A percentile compares a stretch with the other conserved stretches of the same genome.
These are phyloP conservation scores for Rhinolophus sinicus DNA, from an alignment of 2,113 vertebrate species.

Conservation along the genomic window DNA sequence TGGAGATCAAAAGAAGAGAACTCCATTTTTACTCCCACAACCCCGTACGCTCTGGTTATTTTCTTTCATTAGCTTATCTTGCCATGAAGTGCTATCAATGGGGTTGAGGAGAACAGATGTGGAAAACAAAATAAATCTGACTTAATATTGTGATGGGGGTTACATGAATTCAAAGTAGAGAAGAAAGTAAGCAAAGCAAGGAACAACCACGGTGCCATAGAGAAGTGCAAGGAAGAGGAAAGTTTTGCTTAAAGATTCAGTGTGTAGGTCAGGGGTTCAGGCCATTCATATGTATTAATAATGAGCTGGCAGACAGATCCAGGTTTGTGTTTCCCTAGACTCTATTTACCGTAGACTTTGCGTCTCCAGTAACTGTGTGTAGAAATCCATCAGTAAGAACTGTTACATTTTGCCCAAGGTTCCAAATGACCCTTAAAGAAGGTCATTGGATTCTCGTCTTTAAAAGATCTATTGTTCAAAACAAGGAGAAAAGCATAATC, in stretches of 20 bases:
- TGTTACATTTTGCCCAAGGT: slow-evolving; percentile 45
- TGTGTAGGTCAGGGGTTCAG: slow-evolving; percentile 74
- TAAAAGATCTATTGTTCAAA: slow-evolving; percentile 17
- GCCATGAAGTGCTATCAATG: neutral
- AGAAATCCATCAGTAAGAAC: slow-evolving; percentile 71
- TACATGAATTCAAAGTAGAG: neutral
- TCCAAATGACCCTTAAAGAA: slow-evolving; percentile 62
- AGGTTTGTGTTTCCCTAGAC: slow-evolving; percentile 74
- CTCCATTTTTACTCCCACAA: neutral
- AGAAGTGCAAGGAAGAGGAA: neutral
- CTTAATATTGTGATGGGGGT: neutral
- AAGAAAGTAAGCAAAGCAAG: slow-evolving; percentile 47
- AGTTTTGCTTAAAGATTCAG: slow-evolving; percentile 48
- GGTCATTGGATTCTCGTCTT: slow-evolving; percentile 54
- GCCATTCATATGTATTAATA: slow-evolving; percentile 79
- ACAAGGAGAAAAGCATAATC: neutral
- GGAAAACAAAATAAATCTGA: neutral
- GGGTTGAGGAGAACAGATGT: slow-evolving; percentile 24
- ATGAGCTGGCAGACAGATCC: slow-evolving; percentile 77
- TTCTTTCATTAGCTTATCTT: slow-evolving; percentile 13
- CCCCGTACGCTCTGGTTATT: neutral
- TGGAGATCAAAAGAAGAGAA: slow-evolving; percentile 29
- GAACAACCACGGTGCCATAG: neutral
- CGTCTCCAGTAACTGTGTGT: slow-evolving; percentile 64
- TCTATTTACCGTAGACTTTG: slow-evolving; percentile 66